A percentile compares a stretch with the other conserved stretches of the same genome.
Conservation (phyloP, 2,113 vertebrate genomes). For the Lepidothrix coronata region DNA sequence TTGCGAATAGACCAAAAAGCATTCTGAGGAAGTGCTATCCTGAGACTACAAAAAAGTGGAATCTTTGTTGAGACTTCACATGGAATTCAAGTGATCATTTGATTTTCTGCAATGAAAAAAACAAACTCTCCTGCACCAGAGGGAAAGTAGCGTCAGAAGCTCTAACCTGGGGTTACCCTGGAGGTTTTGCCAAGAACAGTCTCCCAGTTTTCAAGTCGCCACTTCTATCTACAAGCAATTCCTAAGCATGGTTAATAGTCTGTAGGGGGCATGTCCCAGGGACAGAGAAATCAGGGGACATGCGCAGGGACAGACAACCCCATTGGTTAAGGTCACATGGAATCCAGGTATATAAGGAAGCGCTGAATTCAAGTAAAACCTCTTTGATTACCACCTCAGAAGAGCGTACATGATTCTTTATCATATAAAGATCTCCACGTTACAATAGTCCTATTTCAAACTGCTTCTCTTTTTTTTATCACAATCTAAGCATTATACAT, state of each 20-base stretch:
- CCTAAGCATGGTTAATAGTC: neutral
- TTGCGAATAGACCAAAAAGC: neutral
- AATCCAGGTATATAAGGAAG: too few relatives aligned
- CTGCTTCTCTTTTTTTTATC: neutral
- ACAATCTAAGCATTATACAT: neutral
- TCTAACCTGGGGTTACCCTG: neutral
- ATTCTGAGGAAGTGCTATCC: neutral
- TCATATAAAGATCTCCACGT: too few relatives aligned
- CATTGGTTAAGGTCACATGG: too few relatives aligned
- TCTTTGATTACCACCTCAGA: too few relatives aligned
- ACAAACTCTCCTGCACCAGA: neutral
- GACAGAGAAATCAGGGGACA: too few relatives aligned
- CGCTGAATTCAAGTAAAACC: too few relatives aligned
- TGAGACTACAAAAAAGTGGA: neutral
- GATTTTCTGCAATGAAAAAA: neutral
- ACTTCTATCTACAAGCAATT: neutral
- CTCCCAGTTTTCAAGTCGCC: neutral
- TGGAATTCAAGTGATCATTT: neutral
- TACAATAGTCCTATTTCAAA: neutral
- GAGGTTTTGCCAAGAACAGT: neutral
- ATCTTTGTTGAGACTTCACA: neutral
- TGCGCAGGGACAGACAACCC: too few relatives aligned
- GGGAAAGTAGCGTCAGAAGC: neutral
- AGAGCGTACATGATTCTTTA: too few relatives aligned
- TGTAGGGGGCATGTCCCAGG: too few relatives aligned